phyloP scores from a whole-genome alignment of 2,113 vertebrate species.

The Felis chaus region DNA sequence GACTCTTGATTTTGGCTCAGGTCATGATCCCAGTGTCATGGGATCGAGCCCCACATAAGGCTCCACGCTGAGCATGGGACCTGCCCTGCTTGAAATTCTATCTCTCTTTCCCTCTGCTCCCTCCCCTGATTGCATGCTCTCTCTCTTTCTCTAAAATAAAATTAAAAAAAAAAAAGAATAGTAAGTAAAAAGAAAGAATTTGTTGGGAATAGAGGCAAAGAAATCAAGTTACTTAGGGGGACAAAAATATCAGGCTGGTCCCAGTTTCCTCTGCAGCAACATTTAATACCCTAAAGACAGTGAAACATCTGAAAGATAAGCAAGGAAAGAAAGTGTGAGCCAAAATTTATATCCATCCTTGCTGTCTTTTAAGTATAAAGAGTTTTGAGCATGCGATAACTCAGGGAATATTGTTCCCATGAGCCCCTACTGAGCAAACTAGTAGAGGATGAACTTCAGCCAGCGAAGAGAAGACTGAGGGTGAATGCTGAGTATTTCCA shows the following conservation, averaged over 20 bases:
- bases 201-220: neutral
- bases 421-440: slow-evolving; percentile 45
- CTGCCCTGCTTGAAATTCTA: too few relatives aligned
- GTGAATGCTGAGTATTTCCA: neutral
- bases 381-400: neutral
- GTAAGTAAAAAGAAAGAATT: slow-evolving; percentile 16
- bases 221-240: neutral
- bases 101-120: too few relatives aligned
- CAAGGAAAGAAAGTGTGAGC: neutral
- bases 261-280: neutral
- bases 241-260: neutral
- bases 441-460: slow-evolving; percentile 26
- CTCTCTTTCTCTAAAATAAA: neutral
- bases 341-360: neutral
- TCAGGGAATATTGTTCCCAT: slow-evolving; percentile 49
- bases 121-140: too few relatives aligned
- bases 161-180: slow-evolving; percentile 8
- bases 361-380: slow-evolving; percentile 28
- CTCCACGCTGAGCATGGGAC: too few relatives aligned
- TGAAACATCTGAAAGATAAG: neutral
- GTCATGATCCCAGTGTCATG: too few relatives aligned
- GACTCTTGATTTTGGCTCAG: too few relatives aligned
- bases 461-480: neutral
- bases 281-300: neutral
- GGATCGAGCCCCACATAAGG: too few relatives aligned